Conservation (phyloP, 2,888 invertebrate genomes). For the Exephanes ischioxanthus region DNA sequence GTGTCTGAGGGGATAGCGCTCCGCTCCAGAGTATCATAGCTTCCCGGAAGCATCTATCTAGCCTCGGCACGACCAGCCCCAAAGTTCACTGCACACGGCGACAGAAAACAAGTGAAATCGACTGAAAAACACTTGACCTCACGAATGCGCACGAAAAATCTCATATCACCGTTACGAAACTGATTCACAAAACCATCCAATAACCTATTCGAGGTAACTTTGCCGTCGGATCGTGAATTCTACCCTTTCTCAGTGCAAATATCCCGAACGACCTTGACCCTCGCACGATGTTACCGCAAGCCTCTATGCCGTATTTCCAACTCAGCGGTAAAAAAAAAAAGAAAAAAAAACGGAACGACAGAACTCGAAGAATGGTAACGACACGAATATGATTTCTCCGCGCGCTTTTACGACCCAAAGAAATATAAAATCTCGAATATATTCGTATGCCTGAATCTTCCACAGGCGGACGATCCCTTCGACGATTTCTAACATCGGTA, state of each 20-base stretch:
- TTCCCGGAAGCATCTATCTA: constrained; percentile 80
- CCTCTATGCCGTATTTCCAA: constrained; percentile 11
- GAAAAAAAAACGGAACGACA: constrained; percentile 35
- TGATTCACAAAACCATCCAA: not conserved
- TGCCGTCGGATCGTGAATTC: constrained; percentile 40
- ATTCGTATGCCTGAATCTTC: constrained; percentile 48
- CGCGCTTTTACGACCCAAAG: constrained; percentile 65
- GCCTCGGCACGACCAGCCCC: constrained; percentile 60
- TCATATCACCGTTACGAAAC: not conserved
- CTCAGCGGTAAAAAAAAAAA: constrained; percentile 6
- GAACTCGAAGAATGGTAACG: constrained; percentile 61
- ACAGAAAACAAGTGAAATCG: constrained; percentile 54
- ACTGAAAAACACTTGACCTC: not conserved
- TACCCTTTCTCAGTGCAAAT: not conserved
- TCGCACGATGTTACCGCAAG: constrained; percentile 25
- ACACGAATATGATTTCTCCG: constrained; percentile 66
- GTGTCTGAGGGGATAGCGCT: constrained; percentile 70
- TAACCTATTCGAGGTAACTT: not conserved
- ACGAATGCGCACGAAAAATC: not conserved
- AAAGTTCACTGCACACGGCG: constrained; percentile 58
- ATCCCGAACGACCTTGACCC: constrained; percentile 62
- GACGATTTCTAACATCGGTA: constrained; percentile 35
- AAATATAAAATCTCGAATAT: constrained; percentile 67
- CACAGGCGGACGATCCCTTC: constrained; percentile 39
- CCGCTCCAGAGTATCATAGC: constrained; percentile 68